phyloP scores from a whole-genome alignment of 1,140 invertebrate species.

The Thalassaphorura encarpata region DNA sequence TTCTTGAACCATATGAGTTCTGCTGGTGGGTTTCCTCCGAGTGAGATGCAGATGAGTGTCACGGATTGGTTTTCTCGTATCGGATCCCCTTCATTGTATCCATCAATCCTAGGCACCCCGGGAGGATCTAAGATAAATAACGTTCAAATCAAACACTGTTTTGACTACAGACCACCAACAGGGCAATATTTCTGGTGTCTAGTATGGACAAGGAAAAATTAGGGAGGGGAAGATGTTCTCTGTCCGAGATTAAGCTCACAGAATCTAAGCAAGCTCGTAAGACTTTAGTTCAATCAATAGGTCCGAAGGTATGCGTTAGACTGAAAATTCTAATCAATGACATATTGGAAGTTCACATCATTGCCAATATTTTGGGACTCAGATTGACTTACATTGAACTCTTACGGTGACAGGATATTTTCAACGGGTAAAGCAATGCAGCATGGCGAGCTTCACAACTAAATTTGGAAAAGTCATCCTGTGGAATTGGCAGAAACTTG shows the following conservation, averaged over 20 bases:
- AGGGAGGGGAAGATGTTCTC: too few relatives aligned
- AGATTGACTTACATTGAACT: conserved; percentile 87
- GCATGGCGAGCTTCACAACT: conserved; percentile 82
- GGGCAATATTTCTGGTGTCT: conserved; percentile 19
- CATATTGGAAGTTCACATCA: too few relatives aligned
- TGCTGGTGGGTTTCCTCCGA: conserved; percentile 89
- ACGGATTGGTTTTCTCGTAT: conserved; percentile 76
- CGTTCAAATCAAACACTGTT: too few relatives aligned
- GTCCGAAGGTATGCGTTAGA: too few relatives aligned
- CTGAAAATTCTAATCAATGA: too few relatives aligned
- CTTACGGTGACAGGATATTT: conserved; percentile 72
- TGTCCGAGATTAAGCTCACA: too few relatives aligned
- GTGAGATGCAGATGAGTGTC: conserved; percentile 75
- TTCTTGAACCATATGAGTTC: conserved; percentile 91
- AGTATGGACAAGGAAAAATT: too few relatives aligned
- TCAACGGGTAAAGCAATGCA: conserved; percentile 67
- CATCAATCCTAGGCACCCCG: conserved; percentile 81
- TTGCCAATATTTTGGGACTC: too few relatives aligned
- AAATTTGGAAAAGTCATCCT: conserved; percentile 81
- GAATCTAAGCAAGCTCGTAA: too few relatives aligned
- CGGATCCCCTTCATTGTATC: conserved; percentile 76
- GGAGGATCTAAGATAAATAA: conserved; percentile 72
- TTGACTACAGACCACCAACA: too few relatives aligned
- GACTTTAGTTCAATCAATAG: too few relatives aligned
- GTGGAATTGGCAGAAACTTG: conserved; percentile 62